Base-by-base conservation (phyloP, 2,888 invertebrate genomes). In the Muscina levida region DNA sequence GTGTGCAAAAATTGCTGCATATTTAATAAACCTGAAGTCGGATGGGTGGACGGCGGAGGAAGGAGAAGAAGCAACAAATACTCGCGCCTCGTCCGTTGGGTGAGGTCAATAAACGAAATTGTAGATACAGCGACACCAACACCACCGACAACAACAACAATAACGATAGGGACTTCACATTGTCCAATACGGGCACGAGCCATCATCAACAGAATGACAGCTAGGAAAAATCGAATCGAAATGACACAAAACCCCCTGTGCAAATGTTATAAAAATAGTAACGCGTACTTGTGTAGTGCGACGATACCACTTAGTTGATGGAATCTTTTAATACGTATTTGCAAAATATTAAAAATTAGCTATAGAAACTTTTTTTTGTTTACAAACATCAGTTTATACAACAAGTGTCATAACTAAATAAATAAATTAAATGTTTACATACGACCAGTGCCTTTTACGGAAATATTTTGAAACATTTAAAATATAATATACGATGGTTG, bases 61-160 rank as follows among this genome's bases (percentile, higher is more conserved):
- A 42, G n/a, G 13, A 62, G 19, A 2, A 22, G 37, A 17, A 19
- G 42, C 62, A 6, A 48, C 15, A 4, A 67, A 53, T 65, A 26
- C 51, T 10, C n/a, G 57, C 17, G 59, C 59, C 17, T 15, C 46
- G 17, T 17, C n/a, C n/a, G n/a, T 26, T 77, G 80, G 74, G 39
- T 74, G 77, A 74, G 81, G 81, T 81, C 81, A 81, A 81, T 72
- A 81, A 77, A 81, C 81, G 72, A 72, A 62, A 59, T n/a, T n/a
- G n/a, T n/a, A n/a, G n/a, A 62, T 57, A 56, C 66, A 74, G 70
- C 46, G 65, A 56, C 48, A 53, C 31, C 22, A 51, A 46, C 24
- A 19, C 51, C 42, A 70, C 56, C n/a, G 42, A 24, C 57, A 67
- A 17, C 66, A 72, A n/a, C n/a, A n/a, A n/a, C n/a, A n/a, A n/a